These are phyloP conservation scores for Sebastes schlegelii DNA, from an alignment of 2,113 vertebrate species.

Conservation along the genomic window DNA sequence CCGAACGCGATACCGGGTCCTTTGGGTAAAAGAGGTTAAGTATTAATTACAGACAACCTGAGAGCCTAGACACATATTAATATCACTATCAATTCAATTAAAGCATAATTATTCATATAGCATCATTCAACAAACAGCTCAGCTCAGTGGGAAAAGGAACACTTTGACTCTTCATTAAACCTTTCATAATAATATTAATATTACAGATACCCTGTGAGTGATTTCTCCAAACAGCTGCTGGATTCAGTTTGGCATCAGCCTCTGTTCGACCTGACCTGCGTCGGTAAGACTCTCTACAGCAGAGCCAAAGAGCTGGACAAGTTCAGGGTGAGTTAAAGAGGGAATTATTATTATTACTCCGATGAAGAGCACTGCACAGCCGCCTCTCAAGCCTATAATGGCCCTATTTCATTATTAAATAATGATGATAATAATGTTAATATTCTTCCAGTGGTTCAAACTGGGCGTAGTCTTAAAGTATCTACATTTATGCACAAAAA, in stretches of 20 bases:
- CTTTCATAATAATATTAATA: not conserved
- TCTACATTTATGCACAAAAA: too few species aligned
- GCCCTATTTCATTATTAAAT: too few species aligned
- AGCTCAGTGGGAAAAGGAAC: not conserved
- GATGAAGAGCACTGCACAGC: too few species aligned
- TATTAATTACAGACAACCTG: too few species aligned
- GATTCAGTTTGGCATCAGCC: slow-evolving; percentile 88
- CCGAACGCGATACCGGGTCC: too few species aligned
- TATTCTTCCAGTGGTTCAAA: too few species aligned
- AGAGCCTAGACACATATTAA: not conserved
- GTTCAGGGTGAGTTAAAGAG: slow-evolving; percentile 84
- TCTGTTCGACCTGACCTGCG: slow-evolving; percentile 82
- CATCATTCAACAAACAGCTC: not conserved
- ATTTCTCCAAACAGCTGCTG: slow-evolving; percentile 90
- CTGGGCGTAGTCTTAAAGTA: too few species aligned
- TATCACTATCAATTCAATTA: not conserved
- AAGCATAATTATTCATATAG: not conserved
- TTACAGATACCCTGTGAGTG: slow-evolving; percentile 87
- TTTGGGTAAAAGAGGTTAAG: too few species aligned
- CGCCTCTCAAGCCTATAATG: too few species aligned
- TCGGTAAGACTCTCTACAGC: slow-evolving; percentile 77
- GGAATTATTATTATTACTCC: not conserved
- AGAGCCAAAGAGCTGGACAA: slow-evolving; percentile 88
- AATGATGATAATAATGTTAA: not conserved
- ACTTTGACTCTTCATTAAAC: not conserved